Conservation (phyloP, 2,113 vertebrate species). For the Tylochromis polylepis region DNA sequence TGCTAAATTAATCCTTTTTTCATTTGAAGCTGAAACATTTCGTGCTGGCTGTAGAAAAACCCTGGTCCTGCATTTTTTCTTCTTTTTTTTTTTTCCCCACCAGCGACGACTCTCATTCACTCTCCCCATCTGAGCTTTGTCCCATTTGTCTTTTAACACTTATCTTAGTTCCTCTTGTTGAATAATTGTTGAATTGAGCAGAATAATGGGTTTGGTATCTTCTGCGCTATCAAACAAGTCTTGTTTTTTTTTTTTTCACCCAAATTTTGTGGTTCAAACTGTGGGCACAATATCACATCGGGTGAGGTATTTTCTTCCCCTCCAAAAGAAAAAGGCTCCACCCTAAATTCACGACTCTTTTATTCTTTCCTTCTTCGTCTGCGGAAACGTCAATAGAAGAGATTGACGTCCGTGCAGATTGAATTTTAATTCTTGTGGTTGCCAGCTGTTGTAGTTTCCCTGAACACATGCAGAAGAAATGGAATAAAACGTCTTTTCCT, state of each 20-base stretch:
- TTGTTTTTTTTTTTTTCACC: neutral
- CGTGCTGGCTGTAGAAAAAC: conserved; percentile 17
- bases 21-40: conserved; percentile 24
- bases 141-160: conserved; percentile 46
- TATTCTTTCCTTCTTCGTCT: neutral
- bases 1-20: conserved; percentile 45
- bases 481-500: conserved; percentile 12
- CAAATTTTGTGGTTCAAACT: neutral
- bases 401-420: conserved; percentile 29
- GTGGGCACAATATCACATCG: neutral
- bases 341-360: neutral
- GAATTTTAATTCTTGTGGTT: conserved; percentile 26
- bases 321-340: neutral
- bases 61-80: neutral
- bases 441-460: conserved; percentile 24
- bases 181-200: conserved; percentile 40
- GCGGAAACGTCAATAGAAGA: neutral
- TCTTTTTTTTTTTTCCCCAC: neutral
- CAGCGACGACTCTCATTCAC: neutral
- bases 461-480: neutral
- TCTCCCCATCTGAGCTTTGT: conserved; percentile 28
- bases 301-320: neutral
- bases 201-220: conserved; percentile 58
- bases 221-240: conserved; percentile 26
- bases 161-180: conserved; percentile 26